Evolutionary conservation across 2,888 invertebrate genomes (phyloP).

Genomic region (Acanthosepion pharaonis): DNA sequence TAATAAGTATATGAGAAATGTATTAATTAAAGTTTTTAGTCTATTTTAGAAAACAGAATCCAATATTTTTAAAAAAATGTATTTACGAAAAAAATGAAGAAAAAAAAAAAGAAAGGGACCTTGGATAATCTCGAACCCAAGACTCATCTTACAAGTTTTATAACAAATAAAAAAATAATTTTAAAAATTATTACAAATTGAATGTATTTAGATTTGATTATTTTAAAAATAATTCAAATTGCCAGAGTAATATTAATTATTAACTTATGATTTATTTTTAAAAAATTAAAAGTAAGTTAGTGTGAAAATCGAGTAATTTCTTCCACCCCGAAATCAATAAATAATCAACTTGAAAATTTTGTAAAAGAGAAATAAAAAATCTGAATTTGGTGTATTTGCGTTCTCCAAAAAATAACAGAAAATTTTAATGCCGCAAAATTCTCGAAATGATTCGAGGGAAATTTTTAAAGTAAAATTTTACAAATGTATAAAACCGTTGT

Average conservation of each 20-base stretch:
- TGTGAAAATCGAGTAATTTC: neutral
- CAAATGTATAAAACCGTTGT: neutral
- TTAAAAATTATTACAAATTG: too few relatives aligned
- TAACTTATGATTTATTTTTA: too few relatives aligned
- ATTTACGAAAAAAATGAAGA: neutral
- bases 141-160: neutral
- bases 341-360: neutral
- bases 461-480: neutral
- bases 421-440: neutral
- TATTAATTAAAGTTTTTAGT: too few relatives aligned
- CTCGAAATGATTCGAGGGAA: neutral
- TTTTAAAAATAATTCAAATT: too few relatives aligned
- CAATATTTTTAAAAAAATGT: neutral
- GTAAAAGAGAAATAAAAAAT: neutral
- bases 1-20: neutral
- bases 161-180: too few relatives aligned
- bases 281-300: too few relatives aligned
- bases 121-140: neutral
- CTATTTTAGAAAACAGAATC: neutral
- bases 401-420: neutral
- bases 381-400: neutral
- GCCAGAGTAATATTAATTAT: too few relatives aligned
- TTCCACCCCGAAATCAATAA: neutral
- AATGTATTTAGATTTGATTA: too few relatives aligned
- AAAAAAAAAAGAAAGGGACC: neutral